These are phyloP conservation scores for Lepidonotus clava DNA, from an alignment of 2,888 invertebrate genomes.

Conservation along the genomic window DNA sequence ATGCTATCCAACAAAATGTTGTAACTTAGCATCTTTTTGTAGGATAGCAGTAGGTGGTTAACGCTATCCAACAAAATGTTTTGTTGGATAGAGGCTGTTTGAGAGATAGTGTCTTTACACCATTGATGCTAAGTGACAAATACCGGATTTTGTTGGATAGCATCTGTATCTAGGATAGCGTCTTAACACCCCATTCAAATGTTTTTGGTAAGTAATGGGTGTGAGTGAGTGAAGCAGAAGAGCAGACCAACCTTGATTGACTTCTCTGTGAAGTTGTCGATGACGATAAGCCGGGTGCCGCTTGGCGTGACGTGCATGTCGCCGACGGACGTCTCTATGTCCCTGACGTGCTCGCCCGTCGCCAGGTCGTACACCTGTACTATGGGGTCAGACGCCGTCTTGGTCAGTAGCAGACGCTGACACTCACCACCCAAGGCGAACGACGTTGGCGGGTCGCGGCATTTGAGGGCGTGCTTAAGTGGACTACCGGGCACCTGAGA, in stretches of 20 bases:
- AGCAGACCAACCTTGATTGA: constrained; percentile 72
- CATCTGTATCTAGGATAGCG: no score
- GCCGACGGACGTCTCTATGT: constrained; percentile 75
- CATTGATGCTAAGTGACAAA: no score
- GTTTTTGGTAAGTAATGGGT: not conserved
- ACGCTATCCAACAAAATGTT: no score
- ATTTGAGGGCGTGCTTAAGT: constrained; percentile 71
- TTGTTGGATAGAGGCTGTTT: no score
- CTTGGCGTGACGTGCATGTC: constrained; percentile 74
- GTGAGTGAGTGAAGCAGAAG: not conserved
- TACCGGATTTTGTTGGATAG: no score
- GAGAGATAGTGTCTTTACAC: no score
- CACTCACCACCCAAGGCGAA: constrained; percentile 67
- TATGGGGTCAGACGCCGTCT: constrained; percentile 69
- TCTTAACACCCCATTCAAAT: not conserved
- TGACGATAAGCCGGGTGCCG: constrained; percentile 72
- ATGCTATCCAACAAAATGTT: no score
- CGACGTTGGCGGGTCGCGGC: constrained; percentile 65
- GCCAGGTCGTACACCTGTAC: constrained; percentile 70
- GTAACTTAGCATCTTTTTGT: no score
- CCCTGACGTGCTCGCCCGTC: constrained; percentile 70
- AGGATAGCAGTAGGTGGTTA: no score
- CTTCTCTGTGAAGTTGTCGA: constrained; percentile 76
- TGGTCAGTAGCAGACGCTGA: constrained; percentile 70
- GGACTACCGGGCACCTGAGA: constrained; percentile 74